Conservation (phyloP, 2,888 invertebrate genomes). For the Muscina levida region DNA sequence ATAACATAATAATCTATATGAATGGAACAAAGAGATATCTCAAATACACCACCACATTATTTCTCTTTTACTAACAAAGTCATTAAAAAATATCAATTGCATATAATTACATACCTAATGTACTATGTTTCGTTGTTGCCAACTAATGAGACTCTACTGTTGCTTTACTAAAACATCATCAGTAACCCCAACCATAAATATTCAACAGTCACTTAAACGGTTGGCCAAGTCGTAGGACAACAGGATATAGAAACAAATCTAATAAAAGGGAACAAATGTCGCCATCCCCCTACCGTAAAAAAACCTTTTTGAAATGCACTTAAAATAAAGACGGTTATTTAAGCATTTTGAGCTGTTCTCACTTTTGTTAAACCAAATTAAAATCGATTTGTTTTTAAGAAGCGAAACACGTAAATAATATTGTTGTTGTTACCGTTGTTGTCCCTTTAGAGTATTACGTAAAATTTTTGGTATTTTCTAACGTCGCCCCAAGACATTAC, state of each 20-base stretch:
- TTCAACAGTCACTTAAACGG: slow-evolving; percentile 62
- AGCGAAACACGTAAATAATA: slow-evolving; percentile 67
- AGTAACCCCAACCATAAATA: slow-evolving; percentile 64
- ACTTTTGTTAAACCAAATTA: slow-evolving; percentile 47
- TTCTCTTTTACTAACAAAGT: too few relatives aligned
- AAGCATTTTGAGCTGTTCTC: not conserved
- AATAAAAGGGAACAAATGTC: slow-evolving; percentile 73
- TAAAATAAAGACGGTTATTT: slow-evolving; percentile 39
- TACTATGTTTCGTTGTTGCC: too few relatives aligned
- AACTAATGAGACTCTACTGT: not conserved
- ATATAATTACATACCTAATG: too few relatives aligned
- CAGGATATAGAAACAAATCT: slow-evolving; percentile 75
- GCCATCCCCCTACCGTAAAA: slow-evolving; percentile 28
- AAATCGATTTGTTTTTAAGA: slow-evolving; percentile 54
- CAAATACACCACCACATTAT: too few relatives aligned
- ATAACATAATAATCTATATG: too few relatives aligned
- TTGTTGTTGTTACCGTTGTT: slow-evolving; percentile 20
- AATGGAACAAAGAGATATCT: too few relatives aligned
- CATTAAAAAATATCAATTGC: too few relatives aligned
- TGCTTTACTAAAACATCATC: too few relatives aligned
- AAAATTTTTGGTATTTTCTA: too few relatives aligned
- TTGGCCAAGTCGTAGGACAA: not conserved
- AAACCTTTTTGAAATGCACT: too few relatives aligned
- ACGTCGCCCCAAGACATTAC: not conserved
- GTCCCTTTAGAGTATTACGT: too few relatives aligned